A percentile compares a stretch with the other conserved stretches of the same genome.
phyloP scores from a whole-genome alignment of 2,113 vertebrate genomes.

The Chaetops frenatus region DNA sequence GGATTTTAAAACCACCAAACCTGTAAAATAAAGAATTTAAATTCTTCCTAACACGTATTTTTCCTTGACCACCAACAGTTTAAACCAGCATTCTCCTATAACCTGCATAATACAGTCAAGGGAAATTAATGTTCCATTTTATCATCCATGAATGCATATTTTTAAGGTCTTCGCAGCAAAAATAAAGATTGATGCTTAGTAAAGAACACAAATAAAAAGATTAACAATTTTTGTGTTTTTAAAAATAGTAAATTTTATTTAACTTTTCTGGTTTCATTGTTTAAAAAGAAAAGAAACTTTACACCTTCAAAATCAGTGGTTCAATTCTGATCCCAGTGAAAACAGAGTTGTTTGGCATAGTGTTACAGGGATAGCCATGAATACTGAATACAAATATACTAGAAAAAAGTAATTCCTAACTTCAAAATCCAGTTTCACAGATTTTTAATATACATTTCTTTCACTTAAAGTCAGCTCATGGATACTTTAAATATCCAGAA shows the following conservation, averaged over 20 bases:
- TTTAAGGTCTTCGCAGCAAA: neutral
- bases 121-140: neutral
- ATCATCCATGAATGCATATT: neutral
- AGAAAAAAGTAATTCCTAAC: neutral
- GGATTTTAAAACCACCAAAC: neutral
- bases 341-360: neutral
- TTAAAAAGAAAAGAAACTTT: neutral
- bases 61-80: neutral
- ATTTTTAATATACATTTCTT: neutral
- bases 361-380: neutral
- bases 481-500: neutral
- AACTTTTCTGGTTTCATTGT: neutral
- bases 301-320: neutral
- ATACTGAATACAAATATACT: neutral
- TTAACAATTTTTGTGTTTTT: neutral
- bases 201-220: neutral
- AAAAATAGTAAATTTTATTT: neutral
- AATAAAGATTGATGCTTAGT: neutral
- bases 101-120: neutral
- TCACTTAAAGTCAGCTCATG: neutral
- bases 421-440: neutral
- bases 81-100: neutral
- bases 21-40: neutral
- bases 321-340: neutral
- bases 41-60: neutral